Evolutionary conservation across 2,113 vertebrate species (phyloP), one percentile per base, ranked within the genome.

Genomic region (Pangasianodon gigas): DNA sequence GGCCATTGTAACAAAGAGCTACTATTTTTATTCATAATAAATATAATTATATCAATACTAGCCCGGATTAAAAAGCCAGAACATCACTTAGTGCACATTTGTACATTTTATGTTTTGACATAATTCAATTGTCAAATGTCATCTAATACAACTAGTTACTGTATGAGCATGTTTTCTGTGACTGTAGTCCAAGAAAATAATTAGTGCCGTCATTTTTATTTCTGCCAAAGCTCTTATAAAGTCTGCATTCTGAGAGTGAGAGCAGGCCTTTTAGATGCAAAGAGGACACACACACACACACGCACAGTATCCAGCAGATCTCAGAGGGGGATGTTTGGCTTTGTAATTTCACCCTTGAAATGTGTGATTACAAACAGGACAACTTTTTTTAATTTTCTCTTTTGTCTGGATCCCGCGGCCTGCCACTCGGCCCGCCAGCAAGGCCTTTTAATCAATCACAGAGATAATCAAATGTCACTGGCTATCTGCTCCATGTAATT

Each of bases 391-490:
- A 98, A 98, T 98, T 98, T 98, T 97, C 97, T 97, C 97, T 98
- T 98, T 99, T 98, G 97, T 99, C 97, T 98, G 97, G 96, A 97
- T 97, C 97, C 97, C 95, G 96, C 96, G 94, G 95, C 96, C 97
- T 98, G 98, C 98, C 97, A 98, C 97, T 98, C 97, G 95, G 95
- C 96, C 97, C 96, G 94, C 95, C 97, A 97, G 97, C 97, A 96
- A 95, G 97, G 97, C 97, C 98, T 98, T 99, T 99, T 99, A 99
- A 99, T 99, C 98, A 99, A 99, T 99, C 98, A 99, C 98, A 97
- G 97, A 98, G 98, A 99, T 99, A 99, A 99, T 99, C 98, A 99
- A 99, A 99, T 99, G 98, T 99, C 98, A 98, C 97, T 98, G 98
- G 98, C 97, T 99, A 99, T 99, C 98, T 99, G 98, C 98, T 99